Base-by-base conservation (phyloP, 2,888 invertebrate species). In the Phyllotreta striolata region DNA sequence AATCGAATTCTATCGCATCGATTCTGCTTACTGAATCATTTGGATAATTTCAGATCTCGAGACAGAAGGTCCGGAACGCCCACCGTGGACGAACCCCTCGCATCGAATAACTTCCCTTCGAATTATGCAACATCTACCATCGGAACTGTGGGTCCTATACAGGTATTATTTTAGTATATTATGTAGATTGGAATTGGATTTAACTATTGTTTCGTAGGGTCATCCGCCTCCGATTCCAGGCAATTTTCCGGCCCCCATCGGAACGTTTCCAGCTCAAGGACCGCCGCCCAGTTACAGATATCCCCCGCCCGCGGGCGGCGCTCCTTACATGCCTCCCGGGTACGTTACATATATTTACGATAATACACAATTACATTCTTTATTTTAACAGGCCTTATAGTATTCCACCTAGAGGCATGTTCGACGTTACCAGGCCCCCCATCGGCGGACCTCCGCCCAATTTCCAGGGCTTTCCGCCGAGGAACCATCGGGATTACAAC, bases 31-130 rank as follows among this genome's bases (percentile, higher is more conserved):
- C n/a, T n/a, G n/a, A n/a, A n/a, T n/a, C 38, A 38, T 38, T 47
- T 46, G 13, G 6, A 34, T 35, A 9, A 38, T n/a, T 54, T n/a
- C 35, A 66, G 66, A 43, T 66, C 66, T 8, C 62, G 58, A 43
- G 89, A 89, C 78, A 90, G 89, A 74, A 84, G 90, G 52, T 86
- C 90, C 0, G 88, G 88, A 52, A 91, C 91, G 6, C 91, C 91
- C 1, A 91, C 91, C 0, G 86, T 90, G 54, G 89, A 89, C 74
- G 89, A 89, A 78, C 81, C 83, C 10, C 44, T 68, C 52, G 65
- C 64, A 34, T 43, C 71, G n/a, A 70, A 73, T 59, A 67, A 60
- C 62, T 68, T 71, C 46, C 68, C 72, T 35, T 75, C 77, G 5
- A 73, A 76, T 7, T 70, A 73, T 37, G 69, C 77, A 49, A 77